A percentile compares a stretch with the other conserved stretches of the same genome.
Evolutionary conservation across 2,113 vertebrate species (phyloP).

Genomic region (Percina caprodes): DNA sequence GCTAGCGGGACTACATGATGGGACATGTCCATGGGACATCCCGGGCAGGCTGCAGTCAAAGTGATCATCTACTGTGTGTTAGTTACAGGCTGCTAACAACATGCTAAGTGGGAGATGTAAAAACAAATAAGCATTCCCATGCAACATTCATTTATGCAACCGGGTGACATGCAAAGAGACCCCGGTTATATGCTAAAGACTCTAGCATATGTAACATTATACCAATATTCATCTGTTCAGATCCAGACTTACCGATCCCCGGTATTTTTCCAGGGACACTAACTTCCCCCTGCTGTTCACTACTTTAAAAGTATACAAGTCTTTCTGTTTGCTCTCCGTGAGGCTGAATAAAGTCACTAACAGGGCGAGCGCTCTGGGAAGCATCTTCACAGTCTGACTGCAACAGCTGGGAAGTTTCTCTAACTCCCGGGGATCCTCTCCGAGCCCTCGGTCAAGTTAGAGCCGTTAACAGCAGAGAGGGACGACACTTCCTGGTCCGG

Average conservation of each 20-base stretch:
- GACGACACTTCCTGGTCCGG: not conserved
- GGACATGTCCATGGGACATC: slow-evolving; percentile 19
- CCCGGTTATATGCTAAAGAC: not conserved
- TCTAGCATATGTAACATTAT: not conserved
- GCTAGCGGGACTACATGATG: slow-evolving; percentile 40
- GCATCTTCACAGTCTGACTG: slow-evolving; percentile 73
- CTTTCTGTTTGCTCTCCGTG: slow-evolving; percentile 85
- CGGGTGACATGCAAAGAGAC: not conserved
- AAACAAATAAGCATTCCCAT: not conserved
- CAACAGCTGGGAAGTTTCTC: slow-evolving; percentile 11
- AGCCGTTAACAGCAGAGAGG: not conserved
- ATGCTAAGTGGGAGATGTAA: not conserved
- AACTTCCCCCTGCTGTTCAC: slow-evolving; percentile 96
- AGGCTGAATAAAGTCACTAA: slow-evolving; percentile 77
- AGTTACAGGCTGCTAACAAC: slow-evolving; percentile 22
- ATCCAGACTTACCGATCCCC: slow-evolving; percentile 91
- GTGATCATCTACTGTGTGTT: slow-evolving; percentile 9
- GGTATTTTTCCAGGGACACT: slow-evolving; percentile 96
- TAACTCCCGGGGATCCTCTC: not conserved
- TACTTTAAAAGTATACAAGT: slow-evolving; percentile 94
- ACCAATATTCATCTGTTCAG: not conserved
- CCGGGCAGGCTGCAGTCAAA: not conserved
- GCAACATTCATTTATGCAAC: slow-evolving; percentile 26
- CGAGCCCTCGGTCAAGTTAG: not conserved
- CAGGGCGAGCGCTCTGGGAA: slow-evolving; percentile 70